Evolutionary conservation across 2,113 vertebrate genomes (phyloP).

Genomic region (Haemorhous mexicanus): DNA sequence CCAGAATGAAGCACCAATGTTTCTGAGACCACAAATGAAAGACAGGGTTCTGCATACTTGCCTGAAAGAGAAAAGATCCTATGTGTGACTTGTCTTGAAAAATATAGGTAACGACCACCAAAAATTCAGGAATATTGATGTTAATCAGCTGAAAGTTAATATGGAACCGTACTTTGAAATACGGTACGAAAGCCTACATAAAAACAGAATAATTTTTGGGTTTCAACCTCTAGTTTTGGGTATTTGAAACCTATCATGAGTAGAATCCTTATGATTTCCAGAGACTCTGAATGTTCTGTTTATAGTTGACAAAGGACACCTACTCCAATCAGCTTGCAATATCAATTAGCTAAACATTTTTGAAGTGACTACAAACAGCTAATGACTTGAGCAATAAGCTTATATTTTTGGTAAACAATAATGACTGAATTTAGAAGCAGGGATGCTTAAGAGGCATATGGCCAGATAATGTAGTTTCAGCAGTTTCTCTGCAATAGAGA

Average conservation of each 20-base stretch:
- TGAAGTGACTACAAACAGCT: neutral
- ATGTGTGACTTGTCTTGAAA: neutral
- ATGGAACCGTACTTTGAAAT: neutral
- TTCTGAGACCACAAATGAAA: neutral
- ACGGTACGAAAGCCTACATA: neutral
- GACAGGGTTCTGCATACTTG: neutral
- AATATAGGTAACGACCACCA: neutral
- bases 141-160: neutral
- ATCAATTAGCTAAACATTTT: neutral
- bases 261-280: neutral
- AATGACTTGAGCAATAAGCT: neutral
- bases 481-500: neutral
- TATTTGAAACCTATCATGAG: neutral
- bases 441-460: neutral
- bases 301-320: neutral
- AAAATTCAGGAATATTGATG: neutral
- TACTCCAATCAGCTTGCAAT: neutral
- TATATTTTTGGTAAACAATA: neutral
- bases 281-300: neutral
- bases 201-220: neutral
- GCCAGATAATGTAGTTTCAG: neutral
- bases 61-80: neutral
- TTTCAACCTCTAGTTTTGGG: neutral
- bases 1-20: constrained; percentile 10
- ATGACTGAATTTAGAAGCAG: neutral